Conservation (phyloP, 2,797 vertebrate species). For the Hippocampus kuda region DNA sequence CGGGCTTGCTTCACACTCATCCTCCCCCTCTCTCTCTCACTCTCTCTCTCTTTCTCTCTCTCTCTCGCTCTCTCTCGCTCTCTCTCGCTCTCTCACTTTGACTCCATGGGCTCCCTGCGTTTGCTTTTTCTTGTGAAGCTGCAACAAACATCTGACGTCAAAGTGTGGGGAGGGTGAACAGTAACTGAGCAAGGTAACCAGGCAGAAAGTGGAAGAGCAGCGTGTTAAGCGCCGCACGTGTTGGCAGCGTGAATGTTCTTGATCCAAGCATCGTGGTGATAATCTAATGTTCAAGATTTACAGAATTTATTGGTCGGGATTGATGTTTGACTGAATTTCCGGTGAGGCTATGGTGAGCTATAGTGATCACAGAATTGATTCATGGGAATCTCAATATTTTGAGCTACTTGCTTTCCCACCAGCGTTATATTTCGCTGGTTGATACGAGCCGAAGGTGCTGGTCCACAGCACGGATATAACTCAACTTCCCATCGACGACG, state of each 20-base stretch:
- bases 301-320: neutral
- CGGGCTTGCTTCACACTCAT: constrained; percentile 25
- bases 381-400: no score
- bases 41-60: neutral
- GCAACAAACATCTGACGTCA: constrained; percentile 44
- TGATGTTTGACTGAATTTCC: no score
- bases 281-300: neutral
- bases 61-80: neutral
- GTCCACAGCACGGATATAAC: no score
- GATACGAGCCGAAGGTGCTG: no score
- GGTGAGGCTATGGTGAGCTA: no score
- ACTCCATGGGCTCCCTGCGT: constrained; percentile 7
- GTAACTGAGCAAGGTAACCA: constrained; percentile 21
- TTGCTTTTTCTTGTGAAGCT: constrained; percentile 29
- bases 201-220: constrained; percentile 22
- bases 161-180: constrained; percentile 36
- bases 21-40: neutral
- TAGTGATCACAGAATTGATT: no score
- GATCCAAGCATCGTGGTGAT: neutral
- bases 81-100: neutral
- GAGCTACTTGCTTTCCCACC: no score
- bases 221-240: constrained; percentile 29
- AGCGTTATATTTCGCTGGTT: no score
- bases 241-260: neutral
- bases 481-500: no score